Conservation (phyloP, 1,140 invertebrate species). For the Oedothorax gibbosus region DNA sequence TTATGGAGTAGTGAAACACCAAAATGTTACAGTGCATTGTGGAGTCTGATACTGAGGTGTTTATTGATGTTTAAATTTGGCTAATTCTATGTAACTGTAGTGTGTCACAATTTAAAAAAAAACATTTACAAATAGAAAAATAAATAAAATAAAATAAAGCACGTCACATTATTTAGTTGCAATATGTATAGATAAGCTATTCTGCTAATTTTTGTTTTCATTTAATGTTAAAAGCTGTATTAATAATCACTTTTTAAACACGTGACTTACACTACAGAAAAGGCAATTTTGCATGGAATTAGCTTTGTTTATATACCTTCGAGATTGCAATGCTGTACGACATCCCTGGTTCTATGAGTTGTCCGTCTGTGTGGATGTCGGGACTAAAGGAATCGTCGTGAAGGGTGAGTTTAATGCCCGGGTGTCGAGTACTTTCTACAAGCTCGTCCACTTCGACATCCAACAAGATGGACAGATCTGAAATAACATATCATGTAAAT, state of each 20-base stretch:
- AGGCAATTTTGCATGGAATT: background rate
- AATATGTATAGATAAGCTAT: background rate
- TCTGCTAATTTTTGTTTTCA: too few relatives aligned
- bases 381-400: slow-evolving; percentile 3
- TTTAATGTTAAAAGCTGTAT: too few relatives aligned
- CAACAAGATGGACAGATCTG: slow-evolving; percentile 32
- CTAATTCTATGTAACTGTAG: too few relatives aligned
- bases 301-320: slow-evolving; percentile 10
- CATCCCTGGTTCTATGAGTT: background rate
- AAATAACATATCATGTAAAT: background rate
- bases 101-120: background rate
- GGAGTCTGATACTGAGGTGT: too few relatives aligned
- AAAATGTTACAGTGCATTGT: too few relatives aligned
- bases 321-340: slow-evolving; percentile 16
- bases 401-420: slow-evolving; percentile 22
- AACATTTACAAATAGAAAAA: background rate
- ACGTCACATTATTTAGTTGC: too few relatives aligned
- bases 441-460: slow-evolving; percentile 20
- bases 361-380: slow-evolving; percentile 48
- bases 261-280: too few relatives aligned
- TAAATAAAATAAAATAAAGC: background rate
- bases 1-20: too few relatives aligned
- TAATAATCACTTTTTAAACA: too few relatives aligned
- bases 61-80: too few relatives aligned
- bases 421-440: slow-evolving; percentile 4